phyloP scores from a whole-genome alignment of 2,113 vertebrate genomes.

The Henicopernis longicauda region DNA sequence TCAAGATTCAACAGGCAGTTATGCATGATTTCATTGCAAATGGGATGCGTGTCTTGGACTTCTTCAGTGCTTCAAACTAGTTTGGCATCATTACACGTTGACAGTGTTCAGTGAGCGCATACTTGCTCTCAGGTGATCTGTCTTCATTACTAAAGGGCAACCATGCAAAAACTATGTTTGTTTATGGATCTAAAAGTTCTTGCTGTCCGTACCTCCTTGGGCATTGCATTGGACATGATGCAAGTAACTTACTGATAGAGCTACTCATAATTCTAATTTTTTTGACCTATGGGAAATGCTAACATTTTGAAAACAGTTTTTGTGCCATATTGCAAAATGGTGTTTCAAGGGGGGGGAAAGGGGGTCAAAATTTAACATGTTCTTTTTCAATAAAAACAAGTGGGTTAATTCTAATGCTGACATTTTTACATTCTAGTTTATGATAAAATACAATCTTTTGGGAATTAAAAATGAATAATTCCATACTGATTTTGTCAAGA shows the following conservation, averaged over 20 bases:
- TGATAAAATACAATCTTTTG: neutral
- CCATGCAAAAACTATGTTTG: conserved; percentile 4
- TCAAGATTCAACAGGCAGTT: conserved; percentile 18
- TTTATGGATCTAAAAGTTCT: conserved; percentile 10
- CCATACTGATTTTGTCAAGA: neutral
- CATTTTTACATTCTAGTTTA: neutral
- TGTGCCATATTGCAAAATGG: neutral
- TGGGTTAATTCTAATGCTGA: neutral
- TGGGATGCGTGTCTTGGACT: neutral
- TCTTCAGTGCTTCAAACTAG: neutral
- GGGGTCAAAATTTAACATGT: neutral
- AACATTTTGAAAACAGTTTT: neutral
- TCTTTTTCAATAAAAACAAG: neutral
- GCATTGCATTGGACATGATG: neutral
- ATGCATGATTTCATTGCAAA: conserved; percentile 15
- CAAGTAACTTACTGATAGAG: conserved; percentile 3
- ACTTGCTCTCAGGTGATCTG: conserved; percentile 42
- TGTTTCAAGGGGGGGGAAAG: neutral
- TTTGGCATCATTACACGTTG: neutral
- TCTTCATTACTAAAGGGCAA: conserved; percentile 22
- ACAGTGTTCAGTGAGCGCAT: neutral
- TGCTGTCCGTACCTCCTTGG: conserved; percentile 3
- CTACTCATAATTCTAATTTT: neutral
- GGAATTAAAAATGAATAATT: neutral
- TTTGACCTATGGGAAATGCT: neutral